Base-by-base conservation (phyloP, 2,888 invertebrate species). In the Drosophila barbarae region DNA sequence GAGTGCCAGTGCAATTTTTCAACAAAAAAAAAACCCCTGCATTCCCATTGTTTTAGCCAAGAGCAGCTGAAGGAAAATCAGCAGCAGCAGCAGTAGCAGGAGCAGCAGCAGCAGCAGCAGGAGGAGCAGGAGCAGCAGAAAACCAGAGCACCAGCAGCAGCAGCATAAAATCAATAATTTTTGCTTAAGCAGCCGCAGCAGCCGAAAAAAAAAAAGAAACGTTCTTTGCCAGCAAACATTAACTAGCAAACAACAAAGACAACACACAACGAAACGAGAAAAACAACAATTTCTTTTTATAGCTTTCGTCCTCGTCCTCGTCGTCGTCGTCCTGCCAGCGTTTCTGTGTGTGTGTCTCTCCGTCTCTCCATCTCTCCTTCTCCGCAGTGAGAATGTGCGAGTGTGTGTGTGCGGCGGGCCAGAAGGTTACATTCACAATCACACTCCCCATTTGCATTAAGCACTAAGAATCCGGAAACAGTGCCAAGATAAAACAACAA, bases 81-180 rank as follows among this genome's bases (percentile, higher is more conserved):
- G 60, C 59, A 72, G 65, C 35, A 69, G 65, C 15, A 68, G 52
- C 49, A 56, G 28, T 13, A n/a, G 50, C 28, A 71, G 54, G 18
- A 18, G 18, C 18, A 18, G 18, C 69, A 54, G 26, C 13, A 54
- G 50, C 41, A 67, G 57, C 12, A 39, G 34, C 47, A 56, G 21
- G 2, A 53, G 30, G 53, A 60, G 46, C 9, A 21, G 32, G 10
- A 61, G 60, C 59, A 54, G 50, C 41, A 67, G 57, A 52, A 49
- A 56, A 73, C 26, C 36, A 57, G 42, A 69, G 69, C 69, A 60
- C 46, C 47, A 47, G 63, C 41, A 42, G 66, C 41, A 41, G 67
- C 66, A 69, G 75, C 76, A 77, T 76, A 79, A 78, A 79, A 79
- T 79, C 79, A 79, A 79, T 79, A 79, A 72, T 79, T 79, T 82